Base-by-base conservation (phyloP, 2,888 invertebrate genomes). In the Nowickia ferox region DNA sequence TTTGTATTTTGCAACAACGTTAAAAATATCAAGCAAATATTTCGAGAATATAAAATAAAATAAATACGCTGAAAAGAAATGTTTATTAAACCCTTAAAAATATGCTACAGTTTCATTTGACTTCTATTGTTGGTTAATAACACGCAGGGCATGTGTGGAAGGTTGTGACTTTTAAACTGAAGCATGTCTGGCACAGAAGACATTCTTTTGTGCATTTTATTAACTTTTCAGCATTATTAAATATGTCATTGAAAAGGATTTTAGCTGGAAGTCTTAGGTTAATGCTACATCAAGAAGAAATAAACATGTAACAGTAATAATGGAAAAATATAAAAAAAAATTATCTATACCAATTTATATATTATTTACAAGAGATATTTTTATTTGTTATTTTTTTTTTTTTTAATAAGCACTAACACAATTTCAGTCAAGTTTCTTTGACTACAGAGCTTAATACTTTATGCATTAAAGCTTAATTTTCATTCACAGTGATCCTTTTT, bases 281-380 rank as follows among this genome's bases (percentile, higher is more conserved):
- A 30, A 30, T 30, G 30, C 30, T 30, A 51, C 17, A n/a, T 15
- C 48, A 51, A n/a, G n/a, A 4, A 51, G 48, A 51, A 51, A 9
- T 51, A 51, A n/a, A n/a, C n/a, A n/a, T n/a, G n/a, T 51, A 51
- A 8, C 48, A 5, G 17, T n/a, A n/a, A 51, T 6, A 48, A 4
- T n/a, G 15, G 48, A 48, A 48, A 48, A 48, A 48, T n/a, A 48
- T 48, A 48, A 48, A 48, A n/a, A n/a, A 51, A 51, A 51, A 51
- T 17, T n/a, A 48, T 48, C 15, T n/a, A 30, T 30, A 30, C 30
- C 30, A 30, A 30, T 30, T 30, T 30, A 30, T 30, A 30, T 30
- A 30, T 30, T 30, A 30, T 30, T 30, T 30, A 30, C 4, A 4
- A 30, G 30, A 30, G 6, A 30, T 30, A 6, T 30, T 30, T 30